Conservation (phyloP, 2,888 invertebrate genomes). For the Alsophila aescularia region DNA sequence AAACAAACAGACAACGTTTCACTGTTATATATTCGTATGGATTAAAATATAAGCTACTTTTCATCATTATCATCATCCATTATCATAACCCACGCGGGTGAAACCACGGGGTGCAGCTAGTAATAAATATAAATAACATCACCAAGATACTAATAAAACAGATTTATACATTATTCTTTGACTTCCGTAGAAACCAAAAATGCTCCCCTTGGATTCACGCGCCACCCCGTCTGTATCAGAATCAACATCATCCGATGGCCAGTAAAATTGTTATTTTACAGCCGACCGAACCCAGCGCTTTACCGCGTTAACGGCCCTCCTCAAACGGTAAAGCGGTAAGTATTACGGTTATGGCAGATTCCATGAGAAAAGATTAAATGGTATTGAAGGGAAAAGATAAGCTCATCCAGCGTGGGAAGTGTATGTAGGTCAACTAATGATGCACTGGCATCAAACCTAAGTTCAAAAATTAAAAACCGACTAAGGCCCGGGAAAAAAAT, state of each 20-base stretch:
- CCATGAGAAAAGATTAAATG: conserved; percentile 27
- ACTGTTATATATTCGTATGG: too few species aligned
- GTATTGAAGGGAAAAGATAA: background rate
- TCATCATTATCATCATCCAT: too few species aligned
- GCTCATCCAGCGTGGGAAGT: background rate
- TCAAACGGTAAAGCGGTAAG: conserved; percentile 35
- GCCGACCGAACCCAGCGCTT: conserved; percentile 11
- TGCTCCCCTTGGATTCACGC: background rate
- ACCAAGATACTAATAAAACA: too few species aligned
- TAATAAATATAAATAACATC: too few species aligned
- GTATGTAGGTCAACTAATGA: background rate
- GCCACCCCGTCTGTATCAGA: conserved; percentile 8
- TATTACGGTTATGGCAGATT: conserved; percentile 39
- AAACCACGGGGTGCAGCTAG: too few species aligned
- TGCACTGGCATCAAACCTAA: too few species aligned
- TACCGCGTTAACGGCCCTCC: conserved; percentile 27
- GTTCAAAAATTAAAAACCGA: too few species aligned
- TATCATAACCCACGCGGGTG: too few species aligned
- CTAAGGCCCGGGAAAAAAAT: too few species aligned
- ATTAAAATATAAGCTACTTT: too few species aligned
- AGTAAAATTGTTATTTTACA: conserved; percentile 32
- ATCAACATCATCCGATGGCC: conserved; percentile 34
- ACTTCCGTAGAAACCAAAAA: background rate
- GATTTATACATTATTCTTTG: background rate
- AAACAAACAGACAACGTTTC: too few species aligned